phyloP scores from a whole-genome alignment of 1,140 invertebrate genomes.

The Archivesica marissinica region DNA sequence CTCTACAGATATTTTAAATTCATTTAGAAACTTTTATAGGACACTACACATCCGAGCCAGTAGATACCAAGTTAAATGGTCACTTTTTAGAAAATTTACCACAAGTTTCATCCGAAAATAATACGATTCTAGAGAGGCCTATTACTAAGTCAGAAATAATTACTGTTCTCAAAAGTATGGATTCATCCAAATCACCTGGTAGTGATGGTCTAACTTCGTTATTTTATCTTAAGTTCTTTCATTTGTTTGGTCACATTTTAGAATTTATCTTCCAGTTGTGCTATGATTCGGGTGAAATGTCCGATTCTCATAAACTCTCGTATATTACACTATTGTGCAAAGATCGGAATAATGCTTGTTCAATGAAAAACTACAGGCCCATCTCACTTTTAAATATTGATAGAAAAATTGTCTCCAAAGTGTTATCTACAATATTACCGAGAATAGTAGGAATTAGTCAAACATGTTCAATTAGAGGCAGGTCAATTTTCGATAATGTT shows the following conservation, averaged over 20 bases:
- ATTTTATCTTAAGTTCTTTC: constrained; percentile 68
- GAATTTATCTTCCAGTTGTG: constrained; percentile 39
- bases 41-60: too few species aligned
- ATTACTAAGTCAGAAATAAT: too few species aligned
- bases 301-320: constrained; percentile 50
- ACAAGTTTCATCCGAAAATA: too few species aligned
- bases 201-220: constrained; percentile 66
- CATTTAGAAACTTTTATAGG: too few species aligned
- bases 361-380: constrained; percentile 62
- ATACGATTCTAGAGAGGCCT: too few species aligned
- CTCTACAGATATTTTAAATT: too few species aligned
- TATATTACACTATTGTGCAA: constrained; percentile 55
- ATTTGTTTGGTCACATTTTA: constrained; percentile 60
- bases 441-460: background rate
- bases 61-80: too few species aligned
- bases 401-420: constrained; percentile 64
- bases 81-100: too few species aligned
- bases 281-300: constrained; percentile 59
- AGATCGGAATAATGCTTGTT: constrained; percentile 15
- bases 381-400: constrained; percentile 13
- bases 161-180: too few species aligned
- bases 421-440: background rate
- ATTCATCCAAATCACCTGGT: constrained; percentile 50
- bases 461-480: constrained; percentile 30
- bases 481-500: constrained; percentile 70